Base-by-base conservation (phyloP, 2,888 invertebrate species). In the Harpagoxenus sublaevis region DNA sequence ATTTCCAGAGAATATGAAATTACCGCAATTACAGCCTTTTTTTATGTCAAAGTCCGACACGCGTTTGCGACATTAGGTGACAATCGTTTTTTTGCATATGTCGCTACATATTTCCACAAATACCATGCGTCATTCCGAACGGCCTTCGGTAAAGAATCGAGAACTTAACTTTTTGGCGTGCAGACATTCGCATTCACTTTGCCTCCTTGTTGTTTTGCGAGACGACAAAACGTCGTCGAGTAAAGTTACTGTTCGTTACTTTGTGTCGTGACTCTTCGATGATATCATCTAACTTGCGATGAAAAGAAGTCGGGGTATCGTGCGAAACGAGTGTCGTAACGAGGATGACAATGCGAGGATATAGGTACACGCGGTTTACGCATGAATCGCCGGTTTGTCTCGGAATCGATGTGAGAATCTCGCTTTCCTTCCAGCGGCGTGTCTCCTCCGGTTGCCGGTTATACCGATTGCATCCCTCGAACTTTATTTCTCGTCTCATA, bases 401-500 rank as follows among this genome's bases (percentile, higher is more conserved):
- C 42, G 55, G 45, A 78, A 70, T 71, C 68, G 45, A 42, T n/a
- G 1, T 31, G 68, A 70, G 31, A 9, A 70, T 70, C 55, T 70
- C 55, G 5, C 42, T 55, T 55, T 55, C 53, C 23, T 18, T n/a
- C 51, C 51, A 0, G 18, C 6, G n/a, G 8, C 53, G 53, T 0
- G 42, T 0, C 35, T 35, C 35, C 35, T 6, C 35, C 35, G 35
- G 35, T 35, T 6, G 35, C 35, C 35, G 35, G 35, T 35, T 45
- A 35, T 45, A 35, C 39, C 53, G 68, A 77, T 66, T 77, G 68
- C 77, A 8, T 18, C 51, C 53, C 28, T 28, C 70, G 70, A 78
- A 78, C 68, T 68, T 68, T 70, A 42, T 68, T 55, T 42, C n/a
- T 28, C 42, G 15, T 31, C 78, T 78, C 70, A 78, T 78, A 31